Evolutionary conservation across 2,888 invertebrate species (phyloP).

Genomic region (Microctonus aethiopoides): DNA sequence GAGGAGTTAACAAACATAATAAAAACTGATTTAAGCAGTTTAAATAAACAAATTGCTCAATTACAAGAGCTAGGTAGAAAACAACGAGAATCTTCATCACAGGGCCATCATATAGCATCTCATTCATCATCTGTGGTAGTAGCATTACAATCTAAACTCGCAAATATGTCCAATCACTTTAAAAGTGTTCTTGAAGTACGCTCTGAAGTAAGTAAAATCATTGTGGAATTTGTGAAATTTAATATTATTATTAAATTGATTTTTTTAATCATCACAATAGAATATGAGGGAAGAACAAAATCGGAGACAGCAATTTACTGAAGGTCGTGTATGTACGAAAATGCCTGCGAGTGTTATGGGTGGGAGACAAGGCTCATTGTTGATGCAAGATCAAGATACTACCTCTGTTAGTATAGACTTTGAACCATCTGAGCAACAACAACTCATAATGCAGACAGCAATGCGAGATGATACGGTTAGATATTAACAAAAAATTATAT

Average conservation of each 20-base stretch:
- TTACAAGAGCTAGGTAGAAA: constrained; percentile 84
- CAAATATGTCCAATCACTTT: constrained; percentile 97
- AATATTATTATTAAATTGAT: not conserved
- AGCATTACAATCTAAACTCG: constrained; percentile 92
- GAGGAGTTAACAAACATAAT: constrained; percentile 98
- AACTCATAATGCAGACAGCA: constrained; percentile 65
- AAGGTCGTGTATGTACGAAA: constrained; percentile 73
- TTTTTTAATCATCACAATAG: constrained; percentile 57
- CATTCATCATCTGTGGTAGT: constrained; percentile 94
- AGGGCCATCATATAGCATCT: constrained; percentile 84
- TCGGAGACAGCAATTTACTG: constrained; percentile 91
- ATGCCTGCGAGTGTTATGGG: constrained; percentile 73
- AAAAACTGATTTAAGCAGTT: constrained; percentile 92
- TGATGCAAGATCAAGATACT: constrained; percentile 62
- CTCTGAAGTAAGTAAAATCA: constrained; percentile 77
- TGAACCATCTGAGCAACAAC: constrained; percentile 71
- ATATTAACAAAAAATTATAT: too few species aligned
- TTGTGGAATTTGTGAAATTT: not conserved
- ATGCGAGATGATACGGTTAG: constrained; percentile 62
- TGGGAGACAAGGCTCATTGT: constrained; percentile 66
- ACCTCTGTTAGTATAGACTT: constrained; percentile 83
- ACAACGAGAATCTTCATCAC: constrained; percentile 71
- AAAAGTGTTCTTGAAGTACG: constrained; percentile 97
- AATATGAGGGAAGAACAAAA: constrained; percentile 96
- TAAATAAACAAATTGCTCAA: constrained; percentile 97